phyloP scores from a whole-genome alignment of 2,113 vertebrate species.

The Carlito syrichta region DNA sequence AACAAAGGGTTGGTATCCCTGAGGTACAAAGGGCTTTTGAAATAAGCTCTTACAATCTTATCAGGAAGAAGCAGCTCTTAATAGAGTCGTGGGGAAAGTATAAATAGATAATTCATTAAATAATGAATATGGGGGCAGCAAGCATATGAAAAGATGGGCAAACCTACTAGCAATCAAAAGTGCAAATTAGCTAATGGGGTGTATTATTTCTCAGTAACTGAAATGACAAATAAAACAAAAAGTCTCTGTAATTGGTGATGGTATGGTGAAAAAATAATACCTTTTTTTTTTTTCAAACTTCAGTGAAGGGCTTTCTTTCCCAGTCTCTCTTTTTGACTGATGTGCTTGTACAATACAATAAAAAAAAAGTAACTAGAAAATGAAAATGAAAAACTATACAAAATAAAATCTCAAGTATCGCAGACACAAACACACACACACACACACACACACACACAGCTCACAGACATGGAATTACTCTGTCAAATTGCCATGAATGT shows the following conservation, averaged over 20 bases:
- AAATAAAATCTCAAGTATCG: neutral
- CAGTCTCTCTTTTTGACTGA: neutral
- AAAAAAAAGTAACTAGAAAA: neutral
- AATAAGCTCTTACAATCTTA: neutral
- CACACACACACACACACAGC: neutral
- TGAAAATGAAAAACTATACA: neutral
- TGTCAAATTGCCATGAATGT: neutral
- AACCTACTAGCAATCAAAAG: neutral
- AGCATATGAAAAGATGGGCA: neutral
- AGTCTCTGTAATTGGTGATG: neutral
- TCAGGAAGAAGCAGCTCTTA: neutral
- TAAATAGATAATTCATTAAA: conserved; percentile 1
- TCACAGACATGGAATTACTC: neutral
- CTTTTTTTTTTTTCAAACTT: neutral
- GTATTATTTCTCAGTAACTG: neutral
- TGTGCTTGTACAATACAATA: neutral
- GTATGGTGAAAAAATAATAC: neutral
- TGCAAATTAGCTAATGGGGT: neutral
- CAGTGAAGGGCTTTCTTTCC: neutral
- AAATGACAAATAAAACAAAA: neutral
- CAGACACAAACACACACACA: neutral
- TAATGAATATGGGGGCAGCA: neutral
- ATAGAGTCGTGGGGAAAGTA: neutral
- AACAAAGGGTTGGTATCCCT: neutral
- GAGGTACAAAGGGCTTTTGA: neutral